Percentiles rank a stretch among this genome's conserved stretches.
Conservation (phyloP, 2,888 invertebrate genomes). For the Folsomia candida region DNA sequence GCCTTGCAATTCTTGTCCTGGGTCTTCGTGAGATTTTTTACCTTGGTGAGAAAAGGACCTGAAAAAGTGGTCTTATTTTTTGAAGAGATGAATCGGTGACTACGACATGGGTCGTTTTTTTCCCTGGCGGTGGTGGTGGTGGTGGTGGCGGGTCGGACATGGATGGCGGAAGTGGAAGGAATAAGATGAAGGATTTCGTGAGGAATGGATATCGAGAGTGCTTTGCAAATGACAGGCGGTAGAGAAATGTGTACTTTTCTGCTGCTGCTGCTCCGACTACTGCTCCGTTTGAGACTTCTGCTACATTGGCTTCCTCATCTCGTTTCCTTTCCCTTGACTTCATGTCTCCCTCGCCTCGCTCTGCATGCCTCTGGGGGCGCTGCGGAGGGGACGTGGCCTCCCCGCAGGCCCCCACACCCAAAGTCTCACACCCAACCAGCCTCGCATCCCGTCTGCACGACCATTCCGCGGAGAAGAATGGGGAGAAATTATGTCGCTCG, state of each 20-base stretch:
- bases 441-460: too few relatives aligned
- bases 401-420: neutral
- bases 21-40: too few relatives aligned
- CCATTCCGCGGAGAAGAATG: neutral
- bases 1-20: too few relatives aligned
- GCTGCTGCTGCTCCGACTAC: too few relatives aligned
- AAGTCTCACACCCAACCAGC: neutral
- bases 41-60: too few relatives aligned
- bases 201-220: slow-evolving; percentile 49
- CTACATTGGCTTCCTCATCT: slow-evolving; percentile 48
- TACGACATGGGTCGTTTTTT: too few relatives aligned
- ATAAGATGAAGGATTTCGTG: slow-evolving; percentile 44
- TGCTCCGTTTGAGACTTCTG: slow-evolving; percentile 49
- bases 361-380: too few relatives aligned
- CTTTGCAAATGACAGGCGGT: slow-evolving; percentile 51
- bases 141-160: slow-evolving; percentile 4
- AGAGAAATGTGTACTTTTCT: too few relatives aligned
- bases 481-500: neutral
- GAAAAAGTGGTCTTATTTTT: too few relatives aligned
- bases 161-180: neutral
- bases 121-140: neutral
- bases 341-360: too few relatives aligned
- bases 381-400: too few relatives aligned
- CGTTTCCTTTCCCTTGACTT: slow-evolving; percentile 27
- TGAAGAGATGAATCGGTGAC: too few relatives aligned